A percentile compares a stretch with the other conserved stretches of the same genome.
These are phyloP conservation scores for Drosophila nikananu DNA, from an alignment of 1,140 invertebrate species.

Conservation along the genomic window DNA sequence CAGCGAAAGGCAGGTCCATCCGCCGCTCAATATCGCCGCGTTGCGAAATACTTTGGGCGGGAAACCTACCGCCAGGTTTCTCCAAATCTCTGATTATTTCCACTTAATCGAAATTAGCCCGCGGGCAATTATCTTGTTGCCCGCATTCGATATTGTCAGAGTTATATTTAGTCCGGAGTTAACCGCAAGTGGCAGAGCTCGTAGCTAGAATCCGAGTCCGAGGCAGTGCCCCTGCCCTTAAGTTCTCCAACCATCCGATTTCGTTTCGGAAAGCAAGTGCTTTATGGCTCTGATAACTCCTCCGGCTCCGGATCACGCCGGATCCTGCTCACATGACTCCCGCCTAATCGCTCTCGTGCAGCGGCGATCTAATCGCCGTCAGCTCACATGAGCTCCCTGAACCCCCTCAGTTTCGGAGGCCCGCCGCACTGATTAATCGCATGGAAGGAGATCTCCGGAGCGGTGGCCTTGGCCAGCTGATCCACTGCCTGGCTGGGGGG, in stretches of 20 bases:
- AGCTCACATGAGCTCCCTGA: constrained; percentile 24
- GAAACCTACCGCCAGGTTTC: neutral
- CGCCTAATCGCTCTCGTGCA: neutral
- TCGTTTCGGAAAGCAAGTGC: neutral
- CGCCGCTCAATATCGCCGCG: neutral
- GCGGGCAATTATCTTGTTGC: neutral
- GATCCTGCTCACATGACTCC: constrained; percentile 30
- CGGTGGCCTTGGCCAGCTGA: constrained; percentile 38
- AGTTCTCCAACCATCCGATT: neutral
- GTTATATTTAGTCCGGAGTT: neutral
- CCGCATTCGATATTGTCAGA: neutral
- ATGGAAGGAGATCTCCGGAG: neutral
- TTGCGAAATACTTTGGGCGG: constrained; percentile 6
- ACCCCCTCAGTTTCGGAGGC: neutral
- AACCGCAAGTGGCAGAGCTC: neutral
- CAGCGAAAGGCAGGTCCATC: neutral
- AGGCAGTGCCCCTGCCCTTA: too few relatives aligned
- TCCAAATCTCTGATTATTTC: neutral
- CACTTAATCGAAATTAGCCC: neutral
- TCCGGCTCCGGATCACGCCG: neutral
- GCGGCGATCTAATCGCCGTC: neutral
- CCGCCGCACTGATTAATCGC: constrained; percentile 4
- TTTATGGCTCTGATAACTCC: constrained; percentile 10
- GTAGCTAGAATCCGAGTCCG: neutral
- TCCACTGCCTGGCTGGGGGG: neutral